phyloP scores from a whole-genome alignment of 2,888 invertebrate genomes.

The Melinaea marsaeus region DNA sequence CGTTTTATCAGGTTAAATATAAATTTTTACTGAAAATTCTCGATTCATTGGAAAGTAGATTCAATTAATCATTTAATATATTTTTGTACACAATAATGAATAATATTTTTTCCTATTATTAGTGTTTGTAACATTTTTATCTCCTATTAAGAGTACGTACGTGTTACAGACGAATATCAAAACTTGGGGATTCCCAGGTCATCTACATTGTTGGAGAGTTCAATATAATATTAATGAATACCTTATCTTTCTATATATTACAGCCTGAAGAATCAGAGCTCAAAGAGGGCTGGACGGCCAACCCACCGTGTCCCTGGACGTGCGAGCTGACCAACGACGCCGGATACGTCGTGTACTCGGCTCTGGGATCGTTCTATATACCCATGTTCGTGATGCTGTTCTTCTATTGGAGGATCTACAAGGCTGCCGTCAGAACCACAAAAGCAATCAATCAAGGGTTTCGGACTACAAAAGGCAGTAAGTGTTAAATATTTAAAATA shows the following conservation, averaged over 20 bases:
- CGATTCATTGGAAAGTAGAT: no score
- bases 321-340: conserved; percentile 96
- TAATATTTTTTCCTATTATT: no score
- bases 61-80: no score
- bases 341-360: conserved; percentile 97
- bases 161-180: no score
- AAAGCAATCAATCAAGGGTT: conserved; percentile 94
- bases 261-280: conserved; percentile 59
- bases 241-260: neutral
- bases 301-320: conserved; percentile 87
- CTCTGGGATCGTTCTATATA: conserved; percentile 98
- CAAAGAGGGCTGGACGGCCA: conserved; percentile 52
- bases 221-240: neutral
- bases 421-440: conserved; percentile 95
- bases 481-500: neutral
- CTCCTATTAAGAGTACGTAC: no score
- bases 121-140: no score
- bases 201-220: no score
- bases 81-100: no score
- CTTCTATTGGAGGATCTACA: conserved; percentile 98
- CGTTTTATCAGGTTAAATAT: no score
- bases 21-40: no score
- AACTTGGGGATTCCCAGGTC: no score
- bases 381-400: conserved; percentile 99
- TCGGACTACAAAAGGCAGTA: conserved; percentile 87